phyloP scores from a whole-genome alignment of 2,797 vertebrate genomes.

The Hozukius guyotensis region DNA sequence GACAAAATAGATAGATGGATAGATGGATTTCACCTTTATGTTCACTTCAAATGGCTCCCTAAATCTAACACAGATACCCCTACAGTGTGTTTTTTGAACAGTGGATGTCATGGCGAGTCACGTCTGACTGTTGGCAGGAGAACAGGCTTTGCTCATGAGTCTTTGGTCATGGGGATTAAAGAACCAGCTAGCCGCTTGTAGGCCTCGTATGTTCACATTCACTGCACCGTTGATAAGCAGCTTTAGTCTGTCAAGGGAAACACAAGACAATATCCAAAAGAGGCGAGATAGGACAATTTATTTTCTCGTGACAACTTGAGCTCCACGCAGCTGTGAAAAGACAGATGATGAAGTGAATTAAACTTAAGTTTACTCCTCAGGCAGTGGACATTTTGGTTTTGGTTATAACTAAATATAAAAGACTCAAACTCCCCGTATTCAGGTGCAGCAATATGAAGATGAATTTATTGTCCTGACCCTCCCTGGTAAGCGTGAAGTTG shows the following conservation, averaged over 20 bases:
- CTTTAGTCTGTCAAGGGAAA: constrained; percentile 37
- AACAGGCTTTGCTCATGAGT: neutral
- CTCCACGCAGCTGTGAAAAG: neutral
- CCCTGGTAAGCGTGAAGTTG: neutral
- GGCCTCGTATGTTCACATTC: constrained; percentile 11
- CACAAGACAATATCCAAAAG: constrained; percentile 15
- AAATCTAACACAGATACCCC: neutral
- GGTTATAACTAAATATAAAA: neutral
- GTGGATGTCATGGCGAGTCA: neutral
- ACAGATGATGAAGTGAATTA: neutral
- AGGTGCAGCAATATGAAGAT: neutral
- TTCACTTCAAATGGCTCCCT: neutral
- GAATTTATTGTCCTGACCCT: neutral
- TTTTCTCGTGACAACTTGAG: neutral
- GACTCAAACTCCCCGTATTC: neutral
- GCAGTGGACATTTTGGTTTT: neutral
- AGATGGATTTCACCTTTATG: neutral
- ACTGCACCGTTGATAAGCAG: constrained; percentile 39
- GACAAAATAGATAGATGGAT: no score
- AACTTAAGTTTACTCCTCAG: neutral
- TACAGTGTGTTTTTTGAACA: neutral
- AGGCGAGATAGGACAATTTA: neutral
- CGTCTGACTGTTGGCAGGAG: neutral
- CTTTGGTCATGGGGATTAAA: constrained; percentile 7
- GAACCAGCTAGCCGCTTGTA: constrained; percentile 10